Conservation (phyloP, 2,888 invertebrate genomes). For the Trileptium ribeirensis region DNA sequence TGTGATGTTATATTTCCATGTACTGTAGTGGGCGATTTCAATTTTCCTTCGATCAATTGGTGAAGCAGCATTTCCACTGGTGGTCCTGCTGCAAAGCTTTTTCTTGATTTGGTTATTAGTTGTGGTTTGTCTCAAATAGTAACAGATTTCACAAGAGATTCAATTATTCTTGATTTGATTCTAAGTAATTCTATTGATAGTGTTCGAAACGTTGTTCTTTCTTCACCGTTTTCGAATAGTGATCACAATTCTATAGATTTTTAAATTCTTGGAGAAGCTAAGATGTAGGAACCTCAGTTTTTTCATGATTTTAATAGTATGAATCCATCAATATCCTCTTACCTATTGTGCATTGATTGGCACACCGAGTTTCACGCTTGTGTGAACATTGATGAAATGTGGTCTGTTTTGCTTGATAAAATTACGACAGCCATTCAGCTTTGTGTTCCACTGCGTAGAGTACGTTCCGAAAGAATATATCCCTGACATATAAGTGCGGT, state of each 20-base stretch:
- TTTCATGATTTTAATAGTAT: not conserved
- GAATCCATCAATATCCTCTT: not conserved
- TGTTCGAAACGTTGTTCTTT: not conserved
- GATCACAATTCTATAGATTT: not conserved
- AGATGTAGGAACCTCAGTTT: not conserved
- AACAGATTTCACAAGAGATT: not conserved
- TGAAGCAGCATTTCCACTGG: not conserved
- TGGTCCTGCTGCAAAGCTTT: not conserved
- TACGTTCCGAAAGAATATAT: not conserved
- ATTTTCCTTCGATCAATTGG: constrained; percentile 1
- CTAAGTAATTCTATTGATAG: not conserved
- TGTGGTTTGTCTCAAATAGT: not conserved
- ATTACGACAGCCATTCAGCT: not conserved
- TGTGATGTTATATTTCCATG: not conserved
- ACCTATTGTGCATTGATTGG: not conserved
- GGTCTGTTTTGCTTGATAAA: not conserved
- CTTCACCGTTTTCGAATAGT: not conserved
- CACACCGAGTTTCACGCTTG: not conserved
- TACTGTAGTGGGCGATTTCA: not conserved
- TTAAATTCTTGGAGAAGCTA: not conserved
- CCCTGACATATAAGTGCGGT: not conserved
- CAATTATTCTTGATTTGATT: not conserved
- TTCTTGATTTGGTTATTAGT: not conserved
- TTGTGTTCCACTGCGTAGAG: not conserved
- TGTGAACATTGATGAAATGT: not conserved